Evolutionary conservation across 2,888 invertebrate species (phyloP), one percentile per base, ranked within the genome.

Genomic region (Drosophila trichaetosa): DNA sequence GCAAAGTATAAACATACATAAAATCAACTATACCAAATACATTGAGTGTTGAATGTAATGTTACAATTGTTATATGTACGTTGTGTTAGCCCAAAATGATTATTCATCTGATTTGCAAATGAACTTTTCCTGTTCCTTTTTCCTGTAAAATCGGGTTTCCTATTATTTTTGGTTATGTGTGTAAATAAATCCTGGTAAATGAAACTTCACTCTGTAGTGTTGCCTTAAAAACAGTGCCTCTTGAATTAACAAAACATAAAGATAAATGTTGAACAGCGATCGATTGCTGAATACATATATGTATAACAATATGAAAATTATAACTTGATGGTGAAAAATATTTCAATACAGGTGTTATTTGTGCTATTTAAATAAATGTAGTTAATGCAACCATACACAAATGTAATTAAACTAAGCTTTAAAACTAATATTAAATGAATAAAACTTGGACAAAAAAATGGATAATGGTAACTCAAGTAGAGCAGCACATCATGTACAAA

Each of bases 141-240:
- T 85, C 73, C 66, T 59, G 42, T 61, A 49, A 51, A 51, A 58
- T 77, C 33, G 4, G 52, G 58, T 68, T 8, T n/a, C 24, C 67
- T 33, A 24, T 10, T 49, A 27, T 61, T 49, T 77, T 64, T 6
- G 6, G 64, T 80, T 80, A 18, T 65, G 54, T 65, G 54, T 89
- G 83, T 87, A 86, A 63, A 91, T 89, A 90, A 49, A 70, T 65
- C 76, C 83, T 84, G 63, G 69, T 88, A 76, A 81, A 60, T 70
- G 66, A 73, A 92, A 92, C 93, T 93, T 95, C 96, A 96, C 95
- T 96, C 91, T 93, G 96, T 96, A 96, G 96, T 89, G 90, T 94
- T 96, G 96, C 96, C 96, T 96, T 96, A 96, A 95, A 95, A 95
- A 95, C 96, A 96, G 96, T 96, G 96, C 96, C 96, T 96, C 94